Conservation (phyloP, 2,888 invertebrate species). For the Enoplolaimus lenunculus region DNA sequence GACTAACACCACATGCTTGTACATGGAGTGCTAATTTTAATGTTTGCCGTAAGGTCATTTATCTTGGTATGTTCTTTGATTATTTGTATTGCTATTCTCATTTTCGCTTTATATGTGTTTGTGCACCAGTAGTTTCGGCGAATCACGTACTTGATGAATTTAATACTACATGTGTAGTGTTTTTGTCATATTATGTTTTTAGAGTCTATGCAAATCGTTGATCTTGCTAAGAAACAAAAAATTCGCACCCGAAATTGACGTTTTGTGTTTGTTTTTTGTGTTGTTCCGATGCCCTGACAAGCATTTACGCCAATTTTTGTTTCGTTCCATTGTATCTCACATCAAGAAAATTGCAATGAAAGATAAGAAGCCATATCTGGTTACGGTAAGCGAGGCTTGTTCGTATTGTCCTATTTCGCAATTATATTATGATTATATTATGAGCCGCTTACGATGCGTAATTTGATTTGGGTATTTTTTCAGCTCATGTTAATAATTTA, state of each 20-base stretch:
- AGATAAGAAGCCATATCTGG: constrained; percentile 77
- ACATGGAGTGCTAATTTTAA: too few species aligned
- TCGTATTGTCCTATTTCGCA: too few species aligned
- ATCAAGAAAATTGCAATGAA: constrained; percentile 86
- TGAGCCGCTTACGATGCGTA: too few species aligned
- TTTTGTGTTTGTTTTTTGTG: constrained; percentile 78
- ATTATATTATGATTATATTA: too few species aligned
- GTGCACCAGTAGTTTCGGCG: background rate
- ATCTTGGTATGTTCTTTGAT: background rate
- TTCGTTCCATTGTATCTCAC: constrained; percentile 78
- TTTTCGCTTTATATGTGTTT: background rate
- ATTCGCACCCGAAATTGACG: constrained; percentile 65
- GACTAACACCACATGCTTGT: too few species aligned
- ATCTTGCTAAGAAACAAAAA: constrained; percentile 82
- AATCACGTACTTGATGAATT: too few species aligned
- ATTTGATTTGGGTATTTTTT: too few species aligned
- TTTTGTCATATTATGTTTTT: too few species aligned
- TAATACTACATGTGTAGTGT: too few species aligned
- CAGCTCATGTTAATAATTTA: too few species aligned
- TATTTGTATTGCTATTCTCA: background rate
- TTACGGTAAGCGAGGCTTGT: constrained; percentile 49
- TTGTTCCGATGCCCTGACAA: constrained; percentile 60
- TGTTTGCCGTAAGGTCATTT: too few species aligned
- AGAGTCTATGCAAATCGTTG: constrained; percentile 68
- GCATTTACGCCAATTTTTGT: constrained; percentile 65